These are phyloP conservation scores for cattle (Bos taurus) DNA, from an alignment of 2,113 vertebrate genomes.

Conservation along the genomic window ARS-UCD2.0 NC_037357.1:99572001-99572500, in stretches of 20 bases:
- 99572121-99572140: background rate
- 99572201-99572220: background rate
- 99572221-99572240: background rate
- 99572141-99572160: background rate
- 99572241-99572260: background rate
- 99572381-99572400: background rate
- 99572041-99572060: background rate
- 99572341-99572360: constrained; percentile 1
- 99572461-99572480: background rate
- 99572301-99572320: background rate
- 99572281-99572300: background rate
- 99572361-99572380: background rate
- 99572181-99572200: background rate
- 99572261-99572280: constrained; percentile 33
- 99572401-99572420: constrained; percentile 30
- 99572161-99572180: background rate
- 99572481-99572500: background rate
- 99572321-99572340: background rate
- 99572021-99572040: background rate
- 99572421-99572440: background rate
- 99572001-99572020: background rate
- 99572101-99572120: background rate
- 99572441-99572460: background rate
- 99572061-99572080: background rate
- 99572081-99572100: background rate